Evolutionary conservation across 2,113 vertebrate genomes (phyloP), one percentile per base, ranked within the genome.

Genomic region (Neogobius melanostomus): DNA sequence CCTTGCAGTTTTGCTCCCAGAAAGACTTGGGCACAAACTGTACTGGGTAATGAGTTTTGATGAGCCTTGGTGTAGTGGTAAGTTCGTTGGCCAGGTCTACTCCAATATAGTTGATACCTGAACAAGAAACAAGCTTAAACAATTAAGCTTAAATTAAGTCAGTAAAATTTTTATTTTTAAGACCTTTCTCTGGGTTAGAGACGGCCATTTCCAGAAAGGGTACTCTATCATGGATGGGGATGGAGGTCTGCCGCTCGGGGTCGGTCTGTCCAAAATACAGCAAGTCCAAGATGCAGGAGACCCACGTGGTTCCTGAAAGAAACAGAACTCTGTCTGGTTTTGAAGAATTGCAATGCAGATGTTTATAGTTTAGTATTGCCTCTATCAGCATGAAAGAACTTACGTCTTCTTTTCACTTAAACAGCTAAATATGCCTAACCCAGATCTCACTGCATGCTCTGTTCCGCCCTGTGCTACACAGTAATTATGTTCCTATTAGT

Each of bases 1-100:
- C 94, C 93, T 86, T 94, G 85, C 93, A 93, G 51, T 86, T 88
- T 45, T 95, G 91, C 52, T 96, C 93, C 94, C 82, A 92, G 72
- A 95, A 95, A 8, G 94, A 95, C 7, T 75, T 74, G 0, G 92
- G 95, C 68, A 96, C 80, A 56, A 96, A 91, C 1, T 94, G 88
- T 50, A 91, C 59, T 0, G 93, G 91, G 15, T 94, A 81, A 68
- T 96, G 95, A 43, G 94, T 94, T 86, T 95, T 96, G 48, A 95
- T 85, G 42, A 96, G 75, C 51, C 93, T 86, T 0, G 91, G 93
- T 59, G 90, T 92, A 0, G 91, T 87, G 42, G 66, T 8, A 12
- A 91, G 84, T 5, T 77, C 77, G 45, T 92, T 83, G 0, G 11
- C 83, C 52, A 61, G 0, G 1, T 93, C 85, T 66, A 54, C 82